Percentiles rank a stretch among this genome's conserved stretches.
Conservation (phyloP, 2,888 invertebrate genomes). For the Cheilosia urbana region DNA sequence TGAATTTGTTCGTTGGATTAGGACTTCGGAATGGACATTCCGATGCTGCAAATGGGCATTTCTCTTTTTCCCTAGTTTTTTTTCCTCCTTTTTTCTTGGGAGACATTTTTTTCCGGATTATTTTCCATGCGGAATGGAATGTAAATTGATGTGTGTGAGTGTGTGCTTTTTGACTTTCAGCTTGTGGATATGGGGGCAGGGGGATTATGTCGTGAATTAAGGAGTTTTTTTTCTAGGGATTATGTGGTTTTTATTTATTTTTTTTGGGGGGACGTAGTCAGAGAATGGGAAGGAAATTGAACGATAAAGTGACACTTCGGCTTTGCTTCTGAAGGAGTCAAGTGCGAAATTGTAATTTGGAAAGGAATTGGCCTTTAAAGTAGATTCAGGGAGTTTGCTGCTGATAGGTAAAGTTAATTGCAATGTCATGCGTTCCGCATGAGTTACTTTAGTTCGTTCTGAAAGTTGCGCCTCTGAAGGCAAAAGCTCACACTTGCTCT, state of each 20-base stretch:
- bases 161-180: constrained; percentile 55
- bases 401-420: too few relatives aligned
- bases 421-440: too few relatives aligned
- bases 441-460: too few relatives aligned
- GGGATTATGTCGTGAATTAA: constrained; percentile 53
- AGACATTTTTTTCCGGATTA: constrained; percentile 60
- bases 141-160: constrained; percentile 71
- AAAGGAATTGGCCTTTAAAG: too few relatives aligned
- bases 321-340: too few relatives aligned
- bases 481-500: too few relatives aligned
- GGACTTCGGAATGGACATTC: constrained; percentile 63
- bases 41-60: constrained; percentile 56
- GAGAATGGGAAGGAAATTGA: background rate
- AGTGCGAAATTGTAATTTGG: too few relatives aligned
- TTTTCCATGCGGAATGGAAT: constrained; percentile 71
- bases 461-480: too few relatives aligned
- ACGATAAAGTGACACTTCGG: background rate
- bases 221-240: constrained; percentile 50
- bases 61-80: constrained; percentile 22
- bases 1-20: constrained; percentile 74
- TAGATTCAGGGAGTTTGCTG: too few relatives aligned
- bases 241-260: constrained; percentile 31
- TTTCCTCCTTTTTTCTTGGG: constrained; percentile 48
- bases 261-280: background rate
- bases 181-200: background rate